Evolutionary conservation across 2,888 invertebrate genomes (phyloP), one percentile per base, ranked within the genome.

Genomic region (Pocota personata): DNA sequence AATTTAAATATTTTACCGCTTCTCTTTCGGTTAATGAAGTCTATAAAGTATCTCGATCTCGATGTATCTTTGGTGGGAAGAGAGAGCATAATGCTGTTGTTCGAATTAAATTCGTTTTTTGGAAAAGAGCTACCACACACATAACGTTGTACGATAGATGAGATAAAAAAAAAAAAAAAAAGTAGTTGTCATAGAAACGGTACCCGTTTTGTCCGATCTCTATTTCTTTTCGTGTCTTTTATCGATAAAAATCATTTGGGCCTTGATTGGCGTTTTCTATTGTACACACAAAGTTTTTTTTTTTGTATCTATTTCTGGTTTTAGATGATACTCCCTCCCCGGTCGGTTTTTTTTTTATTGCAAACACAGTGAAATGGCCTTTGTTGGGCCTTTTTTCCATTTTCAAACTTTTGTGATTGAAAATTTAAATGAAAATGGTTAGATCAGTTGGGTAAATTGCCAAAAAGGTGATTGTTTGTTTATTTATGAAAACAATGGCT

Each of bases 1-100:
- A 30, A 84, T 84, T 84, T 84, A 30, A 79, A 83, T 83, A 78
- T 83, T 84, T 84, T 80, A 84, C 80, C 80, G 84, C 84, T 84
- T 79, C 57, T 73, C 66, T 80, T 66, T 55, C 75, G 71, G 48
- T 66, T 80, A 84, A 84, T 75, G 80, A 80, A 80, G 72, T 52
- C 84, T 71, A 84, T 75, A 80, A 84, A 80, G 67, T 78, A 83
- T 83, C 78, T 83, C 67, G 60, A 69, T 66, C 55, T 62, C 3
- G 5, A 3, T 64, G 64, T 43, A 32, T 64, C 40, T 64, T 32
- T 62, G 12, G 16, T 30, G 60, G 14, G 46, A 71, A 64, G 60
- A 67, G 40, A 72, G 64, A 64, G 27, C 58, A 72, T 58, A 48
- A 24, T 73, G 79, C 21, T 79, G 73, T 73, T 73, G 73, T 72